A percentile compares a stretch with the other conserved stretches of the same genome.
phyloP scores from a whole-genome alignment of 2,888 invertebrate species.

The Eupithecia pulchellata region DNA sequence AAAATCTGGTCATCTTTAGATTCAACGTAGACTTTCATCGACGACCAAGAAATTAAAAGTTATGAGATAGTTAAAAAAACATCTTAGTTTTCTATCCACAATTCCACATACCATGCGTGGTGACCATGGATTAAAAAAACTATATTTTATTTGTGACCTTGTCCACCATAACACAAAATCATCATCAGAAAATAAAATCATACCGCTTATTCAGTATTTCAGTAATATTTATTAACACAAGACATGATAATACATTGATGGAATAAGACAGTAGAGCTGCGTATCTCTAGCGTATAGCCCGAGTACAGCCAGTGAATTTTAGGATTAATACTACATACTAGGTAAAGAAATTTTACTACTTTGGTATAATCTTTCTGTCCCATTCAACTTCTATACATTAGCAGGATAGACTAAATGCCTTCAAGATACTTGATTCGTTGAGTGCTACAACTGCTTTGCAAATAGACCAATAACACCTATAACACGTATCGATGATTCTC shows the following conservation, averaged over 20 bases:
- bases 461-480: constrained; percentile 6
- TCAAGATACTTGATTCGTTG: constrained; percentile 8
- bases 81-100: neutral
- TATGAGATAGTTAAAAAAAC: neutral
- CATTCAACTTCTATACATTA: neutral
- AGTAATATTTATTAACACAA: no score
- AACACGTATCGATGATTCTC: constrained; percentile 8
- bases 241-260: no score
- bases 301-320: no score
- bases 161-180: no score
- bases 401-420: neutral
- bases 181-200: no score
- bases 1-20: constrained; percentile 5
- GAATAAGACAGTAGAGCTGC: no score
- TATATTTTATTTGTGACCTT: neutral
- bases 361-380: no score
- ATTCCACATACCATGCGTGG: neutral
- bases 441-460: neutral
- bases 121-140: neutral
- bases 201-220: no score
- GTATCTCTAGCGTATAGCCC: no score
- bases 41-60: neutral
- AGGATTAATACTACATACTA: no score
- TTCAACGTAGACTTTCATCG: neutral
- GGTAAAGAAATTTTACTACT: no score